Conservation (phyloP, 2,113 vertebrate genomes). For the Crotalus tigris region DNA sequence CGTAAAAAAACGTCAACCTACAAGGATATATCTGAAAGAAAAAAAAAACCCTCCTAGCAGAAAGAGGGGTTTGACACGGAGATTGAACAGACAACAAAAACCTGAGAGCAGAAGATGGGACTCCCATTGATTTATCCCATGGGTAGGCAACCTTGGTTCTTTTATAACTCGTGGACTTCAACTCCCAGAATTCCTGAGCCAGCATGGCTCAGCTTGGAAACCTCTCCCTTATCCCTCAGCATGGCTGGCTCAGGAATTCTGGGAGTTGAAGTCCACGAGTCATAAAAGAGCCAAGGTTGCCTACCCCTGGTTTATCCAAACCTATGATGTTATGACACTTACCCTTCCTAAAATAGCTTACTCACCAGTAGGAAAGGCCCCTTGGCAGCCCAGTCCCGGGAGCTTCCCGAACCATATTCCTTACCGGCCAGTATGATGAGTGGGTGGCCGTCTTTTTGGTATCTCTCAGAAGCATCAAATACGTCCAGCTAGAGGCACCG, state of each 20-base stretch:
- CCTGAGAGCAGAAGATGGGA: background rate
- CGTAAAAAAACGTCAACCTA: background rate
- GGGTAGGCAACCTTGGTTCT: no score
- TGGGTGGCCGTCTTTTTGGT: conserved; percentile 78
- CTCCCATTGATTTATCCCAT: background rate
- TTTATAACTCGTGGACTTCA: no score
- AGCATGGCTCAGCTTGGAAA: no score
- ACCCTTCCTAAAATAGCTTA: background rate
- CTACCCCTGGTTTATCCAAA: background rate
- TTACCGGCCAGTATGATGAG: conserved; percentile 91
- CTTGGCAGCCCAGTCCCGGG: conserved; percentile 97
- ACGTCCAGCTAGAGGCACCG: conserved; percentile 80
- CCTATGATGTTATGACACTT: background rate
- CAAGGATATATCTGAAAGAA: background rate
- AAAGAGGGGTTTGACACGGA: background rate
- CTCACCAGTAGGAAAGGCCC: conserved; percentile 91
- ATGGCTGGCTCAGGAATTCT: no score
- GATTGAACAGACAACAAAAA: background rate
- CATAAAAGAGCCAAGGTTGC: no score
- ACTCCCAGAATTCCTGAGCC: no score
- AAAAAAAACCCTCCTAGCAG: background rate
- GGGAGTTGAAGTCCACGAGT: no score
- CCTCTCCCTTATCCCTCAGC: no score
- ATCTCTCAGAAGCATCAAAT: conserved; percentile 89
- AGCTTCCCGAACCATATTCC: conserved; percentile 95